Evolutionary conservation across 2,113 vertebrate genomes (phyloP), one percentile per base, ranked within the genome.

Genomic region (Cyanoderma ruficeps): DNA sequence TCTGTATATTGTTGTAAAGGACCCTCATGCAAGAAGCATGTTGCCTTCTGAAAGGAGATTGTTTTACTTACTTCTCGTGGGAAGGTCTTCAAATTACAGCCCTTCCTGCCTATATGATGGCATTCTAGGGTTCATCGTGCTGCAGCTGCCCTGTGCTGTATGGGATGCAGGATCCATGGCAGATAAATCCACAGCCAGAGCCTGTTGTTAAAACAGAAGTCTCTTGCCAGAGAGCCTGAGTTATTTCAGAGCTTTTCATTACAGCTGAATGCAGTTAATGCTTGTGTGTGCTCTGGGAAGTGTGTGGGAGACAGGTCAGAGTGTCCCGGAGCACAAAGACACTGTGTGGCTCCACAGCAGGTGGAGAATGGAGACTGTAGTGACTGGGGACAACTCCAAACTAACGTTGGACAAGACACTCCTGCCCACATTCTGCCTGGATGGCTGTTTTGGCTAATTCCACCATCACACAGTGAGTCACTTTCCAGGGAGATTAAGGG

Each of bases 1-100:
- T 1, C 77, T 93, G 92, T 94, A 65, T 95, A 94, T 96, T 97
- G 89, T 97, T 96, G 87, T 96, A 94, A 94, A 91, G 74, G 69
- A 92, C 52, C 37, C 49, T 91, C 42, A 49, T 75, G 72, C 90
- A 82, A 69, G 88, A 89, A 72, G 63, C 53, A 68, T 31, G 31
- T 83, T 89, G 72, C 72, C 20, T 94, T 94, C 94, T 97, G 92
- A 96, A 97, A 90, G 60, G 30, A 94, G 92, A 82, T 87, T 95
- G 93, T 96, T 96, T 94, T 56, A 92, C 92, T 94, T 71, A 65
- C 70, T 95, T 96, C 83, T 95, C 78, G 92, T 94, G 83, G 94
- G 72, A 89, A 94, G 57, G 53, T 81, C 90, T 41, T 96, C 94
- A 79, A 86, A 93, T 96, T 96, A 92, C 92, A 96, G 69, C 77